These are phyloP conservation scores for Naso thynnoides DNA, from an alignment of 2,797 vertebrate species.

Conservation along the genomic window DNA sequence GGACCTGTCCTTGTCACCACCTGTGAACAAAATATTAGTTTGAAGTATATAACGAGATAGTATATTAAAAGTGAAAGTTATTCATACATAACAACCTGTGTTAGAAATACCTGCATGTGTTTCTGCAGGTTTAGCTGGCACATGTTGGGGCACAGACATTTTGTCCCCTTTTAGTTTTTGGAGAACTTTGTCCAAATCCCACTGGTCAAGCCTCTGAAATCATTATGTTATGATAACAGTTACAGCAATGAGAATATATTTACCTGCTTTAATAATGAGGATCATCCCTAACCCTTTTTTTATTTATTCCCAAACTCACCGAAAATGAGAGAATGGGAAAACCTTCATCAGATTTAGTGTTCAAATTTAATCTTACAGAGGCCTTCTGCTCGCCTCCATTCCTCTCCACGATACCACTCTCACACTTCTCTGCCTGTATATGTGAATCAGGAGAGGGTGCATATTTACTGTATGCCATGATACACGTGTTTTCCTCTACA, in stretches of 20 bases:
- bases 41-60: background rate
- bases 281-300: background rate
- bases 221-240: conserved; percentile 9
- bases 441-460: conserved; percentile 2
- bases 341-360: conserved; percentile 3
- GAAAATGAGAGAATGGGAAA: conserved; percentile 51
- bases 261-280: background rate
- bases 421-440: conserved; percentile 9
- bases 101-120: conserved; percentile 29
- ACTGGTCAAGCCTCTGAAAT: conserved; percentile 80
- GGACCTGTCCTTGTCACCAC: conserved; percentile 17
- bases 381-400: background rate
- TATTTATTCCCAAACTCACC: conserved; percentile 52
- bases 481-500: background rate
- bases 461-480: background rate
- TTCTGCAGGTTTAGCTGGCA: conserved; percentile 9
- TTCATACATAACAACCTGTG: background rate
- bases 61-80: background rate
- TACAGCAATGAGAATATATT: conserved; percentile 20
- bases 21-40: conserved; percentile 58
- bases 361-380: background rate
- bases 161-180: conserved; percentile 66
- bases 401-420: background rate
- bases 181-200: conserved; percentile 78
- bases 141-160: background rate